Evolutionary conservation across 2,797 vertebrate species (phyloP).

Genomic region (Echiichthys vipera): DNA sequence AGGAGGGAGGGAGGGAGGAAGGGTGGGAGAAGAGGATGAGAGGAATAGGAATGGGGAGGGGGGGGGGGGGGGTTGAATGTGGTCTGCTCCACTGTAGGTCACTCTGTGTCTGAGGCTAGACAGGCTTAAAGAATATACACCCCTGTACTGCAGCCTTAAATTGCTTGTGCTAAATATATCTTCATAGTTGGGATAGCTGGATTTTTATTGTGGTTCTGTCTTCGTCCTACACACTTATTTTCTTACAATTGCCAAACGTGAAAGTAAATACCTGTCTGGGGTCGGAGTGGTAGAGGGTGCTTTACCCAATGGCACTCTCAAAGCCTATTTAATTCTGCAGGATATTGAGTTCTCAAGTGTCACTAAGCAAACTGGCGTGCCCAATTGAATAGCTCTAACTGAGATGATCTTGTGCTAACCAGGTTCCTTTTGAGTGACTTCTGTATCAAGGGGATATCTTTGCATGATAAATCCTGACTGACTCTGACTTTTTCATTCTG

Average conservation of each 20-base stretch:
- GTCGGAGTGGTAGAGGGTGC: background rate
- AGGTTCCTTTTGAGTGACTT: background rate
- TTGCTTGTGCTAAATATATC: constrained; percentile 60
- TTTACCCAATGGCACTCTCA: constrained; percentile 8
- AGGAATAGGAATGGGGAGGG: constrained; percentile 56
- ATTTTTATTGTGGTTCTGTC: constrained; percentile 19
- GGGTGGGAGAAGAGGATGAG: constrained; percentile 82
- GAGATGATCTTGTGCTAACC: background rate
- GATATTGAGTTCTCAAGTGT: constrained; percentile 25
- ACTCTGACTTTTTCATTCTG: constrained; percentile 36
- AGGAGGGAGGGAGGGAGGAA: constrained; percentile 74
- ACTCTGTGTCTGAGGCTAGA: constrained; percentile 73
- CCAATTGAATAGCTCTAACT: background rate
- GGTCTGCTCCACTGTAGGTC: constrained; percentile 79
- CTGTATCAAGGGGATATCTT: constrained; percentile 2
- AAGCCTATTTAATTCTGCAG: constrained; percentile 13
- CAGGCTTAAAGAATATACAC: constrained; percentile 73
- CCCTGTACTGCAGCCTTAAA: constrained; percentile 65
- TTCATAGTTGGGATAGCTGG: constrained; percentile 29
- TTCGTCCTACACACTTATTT: background rate
- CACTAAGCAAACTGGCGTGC: background rate
- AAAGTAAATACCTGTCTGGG: constrained; percentile 11
- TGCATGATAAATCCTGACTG: constrained; percentile 38
- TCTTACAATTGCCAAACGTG: constrained; percentile 4
- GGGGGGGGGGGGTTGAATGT: constrained; percentile 72